Evolutionary conservation across 2,113 vertebrate genomes (phyloP), one percentile per base, ranked within the genome.

Genomic region (Tachysurus fulvidraco): DNA sequence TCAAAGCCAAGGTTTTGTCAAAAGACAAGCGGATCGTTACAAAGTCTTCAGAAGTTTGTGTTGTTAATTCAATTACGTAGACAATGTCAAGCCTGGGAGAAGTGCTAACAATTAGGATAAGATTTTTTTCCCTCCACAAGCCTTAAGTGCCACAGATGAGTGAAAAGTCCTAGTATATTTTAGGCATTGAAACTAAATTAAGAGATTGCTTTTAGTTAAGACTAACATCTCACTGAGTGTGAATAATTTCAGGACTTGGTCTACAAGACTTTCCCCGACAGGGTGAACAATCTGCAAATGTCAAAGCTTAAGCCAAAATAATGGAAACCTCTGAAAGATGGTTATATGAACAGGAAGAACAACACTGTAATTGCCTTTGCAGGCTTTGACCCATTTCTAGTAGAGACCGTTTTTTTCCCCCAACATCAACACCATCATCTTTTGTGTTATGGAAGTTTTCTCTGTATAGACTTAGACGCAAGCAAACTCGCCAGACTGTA

Each of bases 1-100:
- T 85, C 88, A 89, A 81, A 85, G 82, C 30, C 21, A 21, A 87
- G 60, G 69, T 69, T 82, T 55, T 71, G 81, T 84, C 64, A 46
- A 79, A 85, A 87, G 46, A 3, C 28, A 57, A 50, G 17, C 4
- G 12, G 83, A 54, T 78, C 83, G 71, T 14, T 36, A 36, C 36
- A 36, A 36, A 36, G 36, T 36, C 36, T 36, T 36, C 36, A 36
- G 41, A 79, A n/a, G 52, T 23, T 79, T 77, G 19, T n/a, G 30
- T 64, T 60, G 30, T 28, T 30, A 30, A 25, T 55, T 55, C 4
- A 60, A 83, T 88, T 55, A 52, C 16, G 28, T 41, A 44, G 52
- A 52, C 67, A 59, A 52, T 59, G 52, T 55, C 11, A 85, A n/a
- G 14, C 30, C 55, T 62, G n/a, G 2, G 16, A 21, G 21, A 46